Base-by-base conservation (phyloP, 1,140 invertebrate genomes). In the Anastatus disparis region DNA sequence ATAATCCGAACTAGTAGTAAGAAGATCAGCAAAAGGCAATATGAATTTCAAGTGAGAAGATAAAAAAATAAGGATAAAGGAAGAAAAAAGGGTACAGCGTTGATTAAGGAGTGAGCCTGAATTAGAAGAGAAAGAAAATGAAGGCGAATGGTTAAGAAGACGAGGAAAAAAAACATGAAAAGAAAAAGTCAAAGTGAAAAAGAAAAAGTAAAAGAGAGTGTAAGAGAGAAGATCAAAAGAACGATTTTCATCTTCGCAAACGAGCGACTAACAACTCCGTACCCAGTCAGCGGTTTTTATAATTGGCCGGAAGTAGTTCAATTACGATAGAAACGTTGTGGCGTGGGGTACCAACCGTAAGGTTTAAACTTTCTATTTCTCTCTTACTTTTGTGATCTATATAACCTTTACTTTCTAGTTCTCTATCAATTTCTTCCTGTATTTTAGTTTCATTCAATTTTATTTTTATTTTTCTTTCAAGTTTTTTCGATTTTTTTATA, bases 251-350 rank as follows among this genome's bases (percentile, higher is more conserved):
- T 24, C 71, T 64, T 48, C 67, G 29, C n/a, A 52, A 48, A 55
- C 35, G 63, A 40, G 56, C 66, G 71, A 71, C 72, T 78, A 76
- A 76, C 72, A 71, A 78, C 62, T 73, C 68, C 52, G 20, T 61
- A 55, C 62, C n/a, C 27, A 75, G 77, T 79, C 78, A 78, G 77
- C 78, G 78, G 65, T 78, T 79, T 78, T 79, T 79, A 77, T 78
- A 79, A 79, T 79, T 78, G 76, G 72, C 75, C 75, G 78, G 76
- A 79, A 78, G 77, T 78, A 78, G 78, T 78, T 79, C 76, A 77
- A 79, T 79, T 79, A 79, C 76, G 63, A 68, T n/a, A n/a, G 15
- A 20, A 24, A 46, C 35, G 20, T 15, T 9, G 48, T 27, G 3
- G 15, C 4, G 42, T 46, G 42, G 6, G 42, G 38, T 40, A 40